phyloP scores from a whole-genome alignment of 2,888 invertebrate genomes.

The Xylota sylvarum region DNA sequence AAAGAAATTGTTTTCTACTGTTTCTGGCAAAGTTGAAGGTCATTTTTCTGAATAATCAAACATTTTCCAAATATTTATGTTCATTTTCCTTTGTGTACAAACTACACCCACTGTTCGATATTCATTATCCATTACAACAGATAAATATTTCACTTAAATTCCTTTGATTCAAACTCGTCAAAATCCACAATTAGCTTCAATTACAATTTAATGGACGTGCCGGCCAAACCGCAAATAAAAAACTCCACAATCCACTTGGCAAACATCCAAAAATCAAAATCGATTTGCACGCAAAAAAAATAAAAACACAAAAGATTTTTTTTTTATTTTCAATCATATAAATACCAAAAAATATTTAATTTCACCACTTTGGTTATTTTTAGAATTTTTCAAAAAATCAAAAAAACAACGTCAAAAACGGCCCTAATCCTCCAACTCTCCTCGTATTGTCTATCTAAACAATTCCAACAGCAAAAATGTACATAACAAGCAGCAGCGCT shows the following conservation, averaged over 20 bases:
- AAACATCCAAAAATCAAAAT: constrained; percentile 30
- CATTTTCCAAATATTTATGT: background rate
- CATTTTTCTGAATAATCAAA: background rate
- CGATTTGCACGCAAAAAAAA: constrained; percentile 7
- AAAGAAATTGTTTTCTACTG: too few species aligned
- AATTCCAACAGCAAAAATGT: constrained; percentile 8
- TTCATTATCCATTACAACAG: background rate
- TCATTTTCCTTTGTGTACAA: background rate
- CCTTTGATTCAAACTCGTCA: background rate
- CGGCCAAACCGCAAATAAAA: constrained; percentile 22
- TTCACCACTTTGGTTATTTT: constrained; percentile 30
- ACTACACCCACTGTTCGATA: background rate
- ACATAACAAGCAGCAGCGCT: background rate
- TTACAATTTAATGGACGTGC: constrained; percentile 12
- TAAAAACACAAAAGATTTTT: background rate
- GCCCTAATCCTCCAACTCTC: background rate
- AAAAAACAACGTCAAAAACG: background rate
- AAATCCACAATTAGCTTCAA: constrained; percentile 22
- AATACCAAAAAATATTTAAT: background rate
- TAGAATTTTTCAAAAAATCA: background rate
- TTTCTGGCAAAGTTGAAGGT: too few species aligned
- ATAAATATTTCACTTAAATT: constrained; percentile 1
- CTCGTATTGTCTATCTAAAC: constrained; percentile 5
- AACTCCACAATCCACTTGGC: constrained; percentile 21
- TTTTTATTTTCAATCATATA: background rate